These are phyloP conservation scores for Zoanthus gigantus DNA, from an alignment of 92 coral and sea anemone species.

Conservation along the genomic window DNA sequence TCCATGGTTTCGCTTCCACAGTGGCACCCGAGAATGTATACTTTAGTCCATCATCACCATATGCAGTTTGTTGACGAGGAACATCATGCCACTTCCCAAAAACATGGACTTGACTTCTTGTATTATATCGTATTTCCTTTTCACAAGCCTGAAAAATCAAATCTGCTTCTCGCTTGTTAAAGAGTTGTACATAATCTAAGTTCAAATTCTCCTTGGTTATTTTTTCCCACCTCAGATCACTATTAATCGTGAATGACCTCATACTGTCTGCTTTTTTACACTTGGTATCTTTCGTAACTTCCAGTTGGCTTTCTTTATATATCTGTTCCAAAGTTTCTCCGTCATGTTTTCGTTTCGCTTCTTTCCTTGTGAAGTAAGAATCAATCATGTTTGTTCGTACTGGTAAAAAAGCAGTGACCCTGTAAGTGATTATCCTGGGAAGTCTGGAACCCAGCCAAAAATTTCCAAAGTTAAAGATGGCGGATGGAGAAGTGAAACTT, in stretches of 20 bases:
- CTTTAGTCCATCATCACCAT: constrained; percentile 76
- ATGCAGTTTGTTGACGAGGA: constrained; percentile 83
- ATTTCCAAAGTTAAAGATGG: constrained; percentile 60
- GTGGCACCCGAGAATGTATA: constrained; percentile 84
- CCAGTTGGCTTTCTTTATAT: constrained; percentile 4
- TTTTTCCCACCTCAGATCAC: constrained; percentile 70
- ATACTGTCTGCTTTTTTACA: neutral
- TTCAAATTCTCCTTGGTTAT: constrained; percentile 73
- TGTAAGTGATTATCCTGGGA: neutral
- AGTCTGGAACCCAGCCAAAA: neutral
- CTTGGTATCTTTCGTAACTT: neutral
- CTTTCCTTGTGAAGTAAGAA: constrained; percentile 53
- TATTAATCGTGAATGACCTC: neutral
- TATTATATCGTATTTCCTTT: constrained; percentile 70
- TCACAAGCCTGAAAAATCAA: constrained; percentile 72
- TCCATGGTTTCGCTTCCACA: constrained; percentile 80
- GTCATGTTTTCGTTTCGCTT: constrained; percentile 47
- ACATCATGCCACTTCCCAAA: constrained; percentile 80
- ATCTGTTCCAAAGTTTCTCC: constrained; percentile 12
- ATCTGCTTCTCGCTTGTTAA: constrained; percentile 66
- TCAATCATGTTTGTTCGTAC: constrained; percentile 49
- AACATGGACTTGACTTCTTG: constrained; percentile 67
- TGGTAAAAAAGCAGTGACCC: neutral
- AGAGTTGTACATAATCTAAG: constrained; percentile 74
- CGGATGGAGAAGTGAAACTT: constrained; percentile 55